Percentiles rank a stretch among this genome's conserved stretches.
These are phyloP conservation scores for Crenichthys baileyi DNA, from an alignment of 2,797 vertebrate genomes.

Conservation along the genomic window DNA sequence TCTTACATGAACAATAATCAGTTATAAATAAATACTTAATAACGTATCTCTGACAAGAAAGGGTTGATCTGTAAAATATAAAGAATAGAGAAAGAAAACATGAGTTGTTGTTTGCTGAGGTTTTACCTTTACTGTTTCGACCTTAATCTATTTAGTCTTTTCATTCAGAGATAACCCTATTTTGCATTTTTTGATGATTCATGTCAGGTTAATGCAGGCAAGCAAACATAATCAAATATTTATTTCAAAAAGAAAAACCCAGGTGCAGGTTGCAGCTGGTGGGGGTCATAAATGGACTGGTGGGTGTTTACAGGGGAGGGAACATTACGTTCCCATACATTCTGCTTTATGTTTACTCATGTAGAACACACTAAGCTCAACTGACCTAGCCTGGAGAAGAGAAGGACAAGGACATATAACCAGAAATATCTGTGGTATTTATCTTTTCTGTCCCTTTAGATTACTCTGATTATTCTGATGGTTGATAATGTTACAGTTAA, in stretches of 20 bases:
- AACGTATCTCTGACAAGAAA: not conserved
- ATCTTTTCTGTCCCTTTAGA: not conserved
- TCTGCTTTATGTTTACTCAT: not conserved
- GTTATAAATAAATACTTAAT: not conserved
- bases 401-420: not conserved
- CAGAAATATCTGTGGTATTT: not conserved
- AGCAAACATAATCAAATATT: not conserved
- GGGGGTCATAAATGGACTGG: not conserved
- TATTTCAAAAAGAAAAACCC: not conserved
- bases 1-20: not conserved
- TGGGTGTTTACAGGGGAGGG: not conserved
- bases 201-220: not conserved
- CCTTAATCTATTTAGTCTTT: not conserved
- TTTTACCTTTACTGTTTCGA: not conserved
- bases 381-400: not conserved
- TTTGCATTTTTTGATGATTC: too few species aligned
- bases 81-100: not conserved
- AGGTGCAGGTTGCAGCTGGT: not conserved
- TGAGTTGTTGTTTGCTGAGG: not conserved
- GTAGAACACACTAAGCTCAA: not conserved
- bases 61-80: not conserved
- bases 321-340: not conserved
- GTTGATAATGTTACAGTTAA: not conserved
- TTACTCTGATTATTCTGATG: not conserved
- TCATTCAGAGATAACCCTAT: not conserved